phyloP scores from a whole-genome alignment of 2,797 vertebrate genomes.

The Lateolabrax maculatus region DNA sequence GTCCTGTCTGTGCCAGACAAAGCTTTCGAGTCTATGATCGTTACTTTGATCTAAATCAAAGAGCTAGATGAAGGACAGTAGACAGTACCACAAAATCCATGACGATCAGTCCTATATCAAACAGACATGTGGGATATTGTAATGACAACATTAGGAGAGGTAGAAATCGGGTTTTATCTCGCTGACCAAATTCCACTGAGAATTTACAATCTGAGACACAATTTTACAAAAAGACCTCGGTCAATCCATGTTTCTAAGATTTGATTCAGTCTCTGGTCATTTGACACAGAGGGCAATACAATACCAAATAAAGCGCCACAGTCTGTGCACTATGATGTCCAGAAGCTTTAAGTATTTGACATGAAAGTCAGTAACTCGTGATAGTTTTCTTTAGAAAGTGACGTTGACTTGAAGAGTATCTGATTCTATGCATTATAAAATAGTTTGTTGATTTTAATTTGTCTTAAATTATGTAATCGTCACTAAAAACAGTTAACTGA shows the following conservation, averaged over 20 bases:
- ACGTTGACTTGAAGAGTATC: background rate
- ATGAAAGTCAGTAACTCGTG: background rate
- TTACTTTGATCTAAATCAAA: slow-evolving; percentile 50
- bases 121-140: slow-evolving; percentile 18
- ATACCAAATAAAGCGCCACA: slow-evolving; percentile 8
- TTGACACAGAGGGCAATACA: slow-evolving; percentile 9
- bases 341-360: too few relatives aligned
- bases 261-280: slow-evolving; percentile 23
- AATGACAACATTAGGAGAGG: slow-evolving; percentile 10
- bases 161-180: slow-evolving; percentile 25
- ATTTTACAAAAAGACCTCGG: slow-evolving; percentile 17
- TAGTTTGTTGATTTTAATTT: background rate
- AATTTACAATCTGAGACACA: slow-evolving; percentile 28
- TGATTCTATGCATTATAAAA: background rate
- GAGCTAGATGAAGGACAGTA: slow-evolving; percentile 13
- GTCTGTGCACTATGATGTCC: too few relatives aligned
- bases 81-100: slow-evolving; percentile 9
- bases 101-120: background rate
- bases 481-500: background rate
- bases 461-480: background rate
- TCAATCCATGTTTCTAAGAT: slow-evolving; percentile 10
- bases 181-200: slow-evolving; percentile 12
- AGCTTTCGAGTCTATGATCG: slow-evolving; percentile 29
- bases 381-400: background rate
- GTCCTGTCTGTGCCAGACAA: slow-evolving; percentile 12